Evolutionary conservation across 1,140 invertebrate species (phyloP).

Genomic region (Brachionus rubens): DNA sequence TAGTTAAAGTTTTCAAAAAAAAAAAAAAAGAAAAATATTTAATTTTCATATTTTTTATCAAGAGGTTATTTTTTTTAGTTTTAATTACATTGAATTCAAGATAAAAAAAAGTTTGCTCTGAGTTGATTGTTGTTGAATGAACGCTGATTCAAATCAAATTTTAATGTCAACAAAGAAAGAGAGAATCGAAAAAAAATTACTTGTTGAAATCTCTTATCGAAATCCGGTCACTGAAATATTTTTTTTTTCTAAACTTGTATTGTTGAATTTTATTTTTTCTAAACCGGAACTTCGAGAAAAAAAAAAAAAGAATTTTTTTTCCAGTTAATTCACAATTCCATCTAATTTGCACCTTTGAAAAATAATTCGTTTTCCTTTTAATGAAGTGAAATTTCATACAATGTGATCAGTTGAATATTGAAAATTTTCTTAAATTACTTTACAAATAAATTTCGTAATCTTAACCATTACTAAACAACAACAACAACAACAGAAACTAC

Average conservation of each 20-base stretch:
- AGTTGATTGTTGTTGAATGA: neutral
- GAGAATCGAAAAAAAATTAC: neutral
- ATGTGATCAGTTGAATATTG: constrained; percentile 21
- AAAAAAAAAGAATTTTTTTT: neutral
- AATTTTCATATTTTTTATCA: constrained; percentile 22
- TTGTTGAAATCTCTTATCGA: constrained; percentile 11
- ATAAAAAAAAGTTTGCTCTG: constrained; percentile 1
- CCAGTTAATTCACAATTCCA: neutral
- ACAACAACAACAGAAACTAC: no score
- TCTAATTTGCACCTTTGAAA: neutral
- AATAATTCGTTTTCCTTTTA: no score
- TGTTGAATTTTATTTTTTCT: no score
- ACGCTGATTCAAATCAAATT: constrained; percentile 7
- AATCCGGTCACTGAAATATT: constrained; percentile 14
- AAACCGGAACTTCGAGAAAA: constrained; percentile 11
- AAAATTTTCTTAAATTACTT: constrained; percentile 31
- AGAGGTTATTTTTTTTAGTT: neutral
- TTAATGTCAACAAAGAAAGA: constrained; percentile 13
- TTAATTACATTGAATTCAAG: constrained; percentile 23
- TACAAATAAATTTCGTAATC: constrained; percentile 13
- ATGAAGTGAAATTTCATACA: constrained; percentile 14
- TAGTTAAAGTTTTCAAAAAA: neutral
- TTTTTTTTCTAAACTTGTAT: neutral
- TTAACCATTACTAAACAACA: neutral
- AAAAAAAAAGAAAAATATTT: constrained; percentile 18